These are phyloP conservation scores for Pararge aegeria DNA, from an alignment of 1,140 invertebrate species.

Conservation along the genomic window DNA sequence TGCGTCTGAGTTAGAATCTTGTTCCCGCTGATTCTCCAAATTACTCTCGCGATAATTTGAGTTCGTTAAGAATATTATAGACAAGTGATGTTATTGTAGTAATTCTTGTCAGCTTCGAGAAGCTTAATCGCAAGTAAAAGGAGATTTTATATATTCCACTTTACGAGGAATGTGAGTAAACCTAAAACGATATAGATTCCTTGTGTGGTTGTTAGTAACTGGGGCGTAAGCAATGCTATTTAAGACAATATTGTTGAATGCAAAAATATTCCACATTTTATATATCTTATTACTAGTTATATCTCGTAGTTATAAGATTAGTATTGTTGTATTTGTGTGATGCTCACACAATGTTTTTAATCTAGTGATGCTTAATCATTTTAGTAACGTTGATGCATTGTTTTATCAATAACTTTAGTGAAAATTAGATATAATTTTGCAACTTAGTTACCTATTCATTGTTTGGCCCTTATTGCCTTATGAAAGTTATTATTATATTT, in stretches of 20 bases:
- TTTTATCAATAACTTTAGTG: background rate
- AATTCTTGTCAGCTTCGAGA: background rate
- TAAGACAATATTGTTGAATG: slow-evolving; percentile 76
- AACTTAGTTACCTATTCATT: too few species aligned
- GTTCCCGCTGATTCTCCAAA: background rate
- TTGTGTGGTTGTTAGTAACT: background rate
- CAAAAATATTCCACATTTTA: slow-evolving; percentile 72
- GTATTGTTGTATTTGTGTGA: slow-evolving; percentile 45
- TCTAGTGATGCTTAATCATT: slow-evolving; percentile 20
- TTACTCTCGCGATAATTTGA: background rate
- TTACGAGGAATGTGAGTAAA: background rate
- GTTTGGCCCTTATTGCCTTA: too few species aligned
- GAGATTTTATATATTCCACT: background rate
- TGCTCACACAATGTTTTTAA: slow-evolving; percentile 25
- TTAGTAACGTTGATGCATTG: slow-evolving; percentile 4
- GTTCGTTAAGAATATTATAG: background rate
- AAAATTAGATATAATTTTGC: background rate
- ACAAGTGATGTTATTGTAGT: background rate
- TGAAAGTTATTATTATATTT: too few species aligned
- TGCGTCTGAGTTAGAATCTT: background rate
- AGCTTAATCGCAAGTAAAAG: slow-evolving; percentile 1
- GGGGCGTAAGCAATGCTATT: slow-evolving; percentile 58
- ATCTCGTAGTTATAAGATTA: slow-evolving; percentile 58
- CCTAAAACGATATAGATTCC: background rate
- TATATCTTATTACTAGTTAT: slow-evolving; percentile 66